A percentile compares a stretch with the other conserved stretches of the same genome.
phyloP scores from a whole-genome alignment of 2,888 invertebrate genomes.

The Lepidonotus clava region DNA sequence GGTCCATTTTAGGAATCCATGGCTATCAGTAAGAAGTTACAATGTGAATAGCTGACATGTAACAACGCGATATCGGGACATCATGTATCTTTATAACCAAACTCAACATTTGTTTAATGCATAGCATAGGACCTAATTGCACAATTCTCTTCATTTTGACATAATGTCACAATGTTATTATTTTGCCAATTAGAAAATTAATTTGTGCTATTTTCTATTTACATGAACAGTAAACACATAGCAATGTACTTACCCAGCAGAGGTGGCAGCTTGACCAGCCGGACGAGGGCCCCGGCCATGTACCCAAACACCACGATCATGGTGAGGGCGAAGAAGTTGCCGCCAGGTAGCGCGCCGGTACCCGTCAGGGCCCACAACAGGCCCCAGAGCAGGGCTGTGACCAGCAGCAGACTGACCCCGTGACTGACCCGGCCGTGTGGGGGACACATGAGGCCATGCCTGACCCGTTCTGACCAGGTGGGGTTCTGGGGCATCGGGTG shows the following conservation, averaged over 20 bases:
- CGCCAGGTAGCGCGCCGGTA: constrained; percentile 73
- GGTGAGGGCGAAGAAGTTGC: constrained; percentile 75
- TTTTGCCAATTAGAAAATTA: no score
- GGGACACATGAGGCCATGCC: constrained; percentile 64
- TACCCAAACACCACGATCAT: constrained; percentile 73
- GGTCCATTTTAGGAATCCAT: no score
- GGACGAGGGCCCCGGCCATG: constrained; percentile 72
- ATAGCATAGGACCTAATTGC: no score
- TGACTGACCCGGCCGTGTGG: constrained; percentile 80
- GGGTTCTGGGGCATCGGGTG: constrained; percentile 66
- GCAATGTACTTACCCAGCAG: constrained; percentile 70
- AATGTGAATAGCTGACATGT: no score
- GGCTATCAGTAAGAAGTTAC: no score
- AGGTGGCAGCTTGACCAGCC: constrained; percentile 73
- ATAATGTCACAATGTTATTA: no score
- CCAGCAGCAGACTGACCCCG: constrained; percentile 68
- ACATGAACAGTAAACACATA: not conserved
- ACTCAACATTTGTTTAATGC: no score
- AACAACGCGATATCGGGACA: no score
- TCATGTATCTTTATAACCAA: no score
- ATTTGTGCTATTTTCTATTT: not conserved
- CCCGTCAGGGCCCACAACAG: constrained; percentile 71
- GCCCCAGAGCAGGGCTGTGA: constrained; percentile 68
- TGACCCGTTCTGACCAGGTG: constrained; percentile 56
- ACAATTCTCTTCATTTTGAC: no score